Evolutionary conservation across 2,113 vertebrate genomes (phyloP), one percentile per base, ranked within the genome.

Genomic region (Cisticola juncidis): DNA sequence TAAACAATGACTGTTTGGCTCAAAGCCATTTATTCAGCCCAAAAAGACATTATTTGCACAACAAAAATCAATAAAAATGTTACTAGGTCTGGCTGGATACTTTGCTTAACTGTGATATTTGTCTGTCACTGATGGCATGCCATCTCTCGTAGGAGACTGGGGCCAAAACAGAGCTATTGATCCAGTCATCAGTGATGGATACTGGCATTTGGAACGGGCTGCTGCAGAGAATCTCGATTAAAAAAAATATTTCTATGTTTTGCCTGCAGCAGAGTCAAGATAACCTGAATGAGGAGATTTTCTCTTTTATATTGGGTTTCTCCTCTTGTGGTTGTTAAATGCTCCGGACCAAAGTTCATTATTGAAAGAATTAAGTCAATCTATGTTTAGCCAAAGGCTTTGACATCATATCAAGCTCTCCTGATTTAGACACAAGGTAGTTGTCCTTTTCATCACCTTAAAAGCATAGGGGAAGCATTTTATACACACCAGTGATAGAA

Each of bases 131-230:
- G 98, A 98, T 99, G 99, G 99, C 99, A 99, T 98, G 98, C 98
- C 99, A 99, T 99, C 99, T 99, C 98, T 99, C 98, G 98, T 98
- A 98, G 98, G 98, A 98, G 98, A 98, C 98, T 98, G 98, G 98
- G 98, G 98, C 99, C 99, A 99, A 99, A 99, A 99, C 99, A 99
- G 98, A 98, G 97, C 98, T 99, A 99, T 99, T 98, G 99, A 99
- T 99, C 98, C 99, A 98, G 98, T 99, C 99, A 99, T 98, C 98
- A 93, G 98, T 99, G 99, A 99, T 99, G 99, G 99, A 98, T 99
- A 98, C 98, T 98, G 99, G 98, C 98, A 99, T 99, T 99, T 98
- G 98, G 98, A 99, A 98, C 97, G 68, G 98, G 97, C 98, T 98
- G 98, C 98, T 98, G 98, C 95, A 95, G 98, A 98, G 98, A 98